Evolutionary conservation across 2,888 invertebrate genomes (phyloP).

Genomic region (Tridacna gigas): DNA sequence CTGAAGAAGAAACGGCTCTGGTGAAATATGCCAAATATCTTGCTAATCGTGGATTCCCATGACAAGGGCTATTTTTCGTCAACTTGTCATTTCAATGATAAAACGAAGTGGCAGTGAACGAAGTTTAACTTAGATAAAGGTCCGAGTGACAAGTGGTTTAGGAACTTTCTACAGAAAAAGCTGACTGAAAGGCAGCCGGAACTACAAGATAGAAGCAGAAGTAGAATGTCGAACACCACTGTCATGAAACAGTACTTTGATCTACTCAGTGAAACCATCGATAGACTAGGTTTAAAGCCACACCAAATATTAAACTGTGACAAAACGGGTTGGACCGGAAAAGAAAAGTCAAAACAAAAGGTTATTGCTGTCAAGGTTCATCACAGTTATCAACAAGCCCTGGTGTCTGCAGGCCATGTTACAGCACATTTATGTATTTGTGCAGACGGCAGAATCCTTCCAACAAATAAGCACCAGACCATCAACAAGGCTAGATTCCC

Average conservation of each 20-base stretch:
- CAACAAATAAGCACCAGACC: too few relatives aligned
- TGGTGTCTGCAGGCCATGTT: too few relatives aligned
- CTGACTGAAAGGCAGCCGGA: too few relatives aligned
- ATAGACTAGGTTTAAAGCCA: not conserved
- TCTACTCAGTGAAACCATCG: not conserved
- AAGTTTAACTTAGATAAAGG: not conserved
- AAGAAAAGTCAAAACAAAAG: not conserved
- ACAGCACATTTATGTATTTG: too few relatives aligned
- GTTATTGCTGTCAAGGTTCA: too few relatives aligned
- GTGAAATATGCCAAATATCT: not conserved
- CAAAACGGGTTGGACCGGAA: not conserved
- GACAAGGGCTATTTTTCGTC: not conserved
- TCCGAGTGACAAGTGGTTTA: not conserved
- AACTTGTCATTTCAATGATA: not conserved
- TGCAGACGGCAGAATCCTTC: too few relatives aligned
- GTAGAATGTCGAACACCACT: not conserved
- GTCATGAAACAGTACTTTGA: not conserved
- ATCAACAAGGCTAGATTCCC: too few relatives aligned
- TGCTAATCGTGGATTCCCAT: not conserved
- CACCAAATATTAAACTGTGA: not conserved
- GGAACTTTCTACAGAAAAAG: too few relatives aligned
- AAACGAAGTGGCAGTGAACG: not conserved
- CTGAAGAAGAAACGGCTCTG: not conserved
- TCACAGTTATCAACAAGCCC: too few relatives aligned
- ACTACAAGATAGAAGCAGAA: not conserved